Evolutionary conservation across 2,797 vertebrate species (phyloP).

Genomic region (Gallinago stenura): DNA sequence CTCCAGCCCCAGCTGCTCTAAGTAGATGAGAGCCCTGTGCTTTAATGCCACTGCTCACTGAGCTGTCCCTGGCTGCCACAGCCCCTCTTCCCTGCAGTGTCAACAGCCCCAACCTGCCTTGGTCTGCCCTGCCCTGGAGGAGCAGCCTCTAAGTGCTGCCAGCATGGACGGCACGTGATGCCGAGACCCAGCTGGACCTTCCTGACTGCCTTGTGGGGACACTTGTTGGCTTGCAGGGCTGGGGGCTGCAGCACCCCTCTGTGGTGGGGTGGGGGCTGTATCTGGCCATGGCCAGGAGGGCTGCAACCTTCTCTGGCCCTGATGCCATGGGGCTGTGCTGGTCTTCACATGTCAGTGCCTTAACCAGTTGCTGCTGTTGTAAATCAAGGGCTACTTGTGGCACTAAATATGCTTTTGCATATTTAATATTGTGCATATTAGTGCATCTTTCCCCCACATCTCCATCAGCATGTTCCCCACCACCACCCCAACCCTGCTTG

Average conservation of each 20-base stretch:
- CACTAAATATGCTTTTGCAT: no score
- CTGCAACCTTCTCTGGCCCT: not conserved
- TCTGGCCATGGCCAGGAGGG: not conserved
- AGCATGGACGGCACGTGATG: not conserved
- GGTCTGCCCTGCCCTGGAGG: not conserved
- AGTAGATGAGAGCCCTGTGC: not conserved
- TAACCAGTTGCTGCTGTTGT: not conserved
- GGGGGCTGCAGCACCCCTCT: not conserved
- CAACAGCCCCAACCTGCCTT: not conserved
- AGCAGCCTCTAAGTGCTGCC: not conserved
- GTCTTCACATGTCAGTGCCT: fast-evolving
- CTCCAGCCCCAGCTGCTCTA: not conserved
- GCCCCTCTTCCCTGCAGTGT: not conserved
- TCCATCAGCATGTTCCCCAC: not conserved
- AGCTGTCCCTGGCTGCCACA: not conserved
- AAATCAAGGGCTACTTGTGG: not conserved
- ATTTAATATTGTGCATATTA: no score
- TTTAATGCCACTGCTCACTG: not conserved
- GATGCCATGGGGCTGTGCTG: not conserved
- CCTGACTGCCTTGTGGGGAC: not conserved
- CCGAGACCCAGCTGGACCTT: not conserved
- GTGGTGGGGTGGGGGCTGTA: not conserved
- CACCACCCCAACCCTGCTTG: not conserved
- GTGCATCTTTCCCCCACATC: fast-evolving
- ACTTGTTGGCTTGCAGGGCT: not conserved